Evolutionary conservation across 2,113 vertebrate species (phyloP), one percentile per base, ranked within the genome.

Genomic region (Etia nguti): DNA sequence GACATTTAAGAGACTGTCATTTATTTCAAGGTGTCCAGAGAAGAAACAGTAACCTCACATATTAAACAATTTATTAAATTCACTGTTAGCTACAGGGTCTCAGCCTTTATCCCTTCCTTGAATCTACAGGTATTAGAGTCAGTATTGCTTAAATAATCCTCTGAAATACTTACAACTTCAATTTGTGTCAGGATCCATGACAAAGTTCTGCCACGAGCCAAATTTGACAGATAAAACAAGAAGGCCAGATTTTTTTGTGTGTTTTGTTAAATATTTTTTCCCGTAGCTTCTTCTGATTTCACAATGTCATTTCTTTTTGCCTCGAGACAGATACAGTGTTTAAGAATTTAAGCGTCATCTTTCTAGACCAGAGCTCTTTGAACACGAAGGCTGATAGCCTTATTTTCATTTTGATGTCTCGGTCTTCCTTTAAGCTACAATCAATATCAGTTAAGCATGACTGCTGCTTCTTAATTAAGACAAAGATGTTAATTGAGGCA

Each of bases 371-470:
- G 12, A 80, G 57, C 46, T 88, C 41, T 75, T 90, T 79, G 38
- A 84, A 90, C 81, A 77, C 16, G 34, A 87, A 48, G 82, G 81
- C 50, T 83, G 73, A 91, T 60, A 75, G 86, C 56, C 89, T 91
- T 83, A 86, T 92, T 95, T 95, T 88, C 85, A 88, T 92, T 92
- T 92, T 92, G 90, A 94, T 91, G 91, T 88, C 88, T 93, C 48
- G 8, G 60, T 93, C 89, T 93, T 93, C 89, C 90, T 95, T 92
- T 94, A 93, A 96, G 92, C 91, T 90, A 92, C 92, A 95, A 95
- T 95, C 95, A 95, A 96, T 95, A 93, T 91, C 87, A 86, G 92
- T 93, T 94, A 95, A 95, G 90, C 93, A 94, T 94, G 93, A 95
- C 90, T 93, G 92, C 92, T 92, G 90, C 92, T 82, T 92, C 88